Evolutionary conservation across 2,888 invertebrate species (phyloP).

Genomic region (Melitaea athalia): DNA sequence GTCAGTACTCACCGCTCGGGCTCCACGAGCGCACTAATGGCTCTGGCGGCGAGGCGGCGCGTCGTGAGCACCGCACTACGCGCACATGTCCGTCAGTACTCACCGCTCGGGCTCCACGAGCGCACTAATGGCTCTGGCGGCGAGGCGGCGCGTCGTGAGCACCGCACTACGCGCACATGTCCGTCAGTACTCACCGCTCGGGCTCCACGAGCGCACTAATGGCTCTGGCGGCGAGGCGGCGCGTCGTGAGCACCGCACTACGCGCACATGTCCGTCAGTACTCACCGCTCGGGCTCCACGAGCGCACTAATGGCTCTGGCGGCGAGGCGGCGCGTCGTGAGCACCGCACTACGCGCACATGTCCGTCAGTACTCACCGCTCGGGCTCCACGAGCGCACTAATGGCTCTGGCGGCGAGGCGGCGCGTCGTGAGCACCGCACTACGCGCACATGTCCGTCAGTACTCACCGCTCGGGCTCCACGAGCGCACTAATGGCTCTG

Average conservation of each 20-base stretch:
- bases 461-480: conserved; percentile 43
- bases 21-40: conserved; percentile 63
- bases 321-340: conserved; percentile 87
- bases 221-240: conserved; percentile 88
- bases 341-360: conserved; percentile 85
- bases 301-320: conserved; percentile 83
- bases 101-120: conserved; percentile 48
- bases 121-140: conserved; percentile 84
- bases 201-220: conserved; percentile 56
- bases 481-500: conserved; percentile 76
- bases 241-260: conserved; percentile 85
- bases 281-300: conserved; percentile 43
- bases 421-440: conserved; percentile 86
- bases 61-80: conserved; percentile 86
- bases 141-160: conserved; percentile 86
- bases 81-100: conserved; percentile 77
- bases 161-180: conserved; percentile 85
- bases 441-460: conserved; percentile 83
- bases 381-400: conserved; percentile 53
- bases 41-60: conserved; percentile 87
- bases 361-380: conserved; percentile 56
- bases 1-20: conserved; percentile 46
- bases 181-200: conserved; percentile 42
- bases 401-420: conserved; percentile 87
- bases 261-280: conserved; percentile 81